A percentile compares a stretch with the other conserved stretches of the same genome.
These are phyloP conservation scores for Fopius arisanus DNA, from an alignment of 1,140 invertebrate species.

Conservation along the genomic window DNA sequence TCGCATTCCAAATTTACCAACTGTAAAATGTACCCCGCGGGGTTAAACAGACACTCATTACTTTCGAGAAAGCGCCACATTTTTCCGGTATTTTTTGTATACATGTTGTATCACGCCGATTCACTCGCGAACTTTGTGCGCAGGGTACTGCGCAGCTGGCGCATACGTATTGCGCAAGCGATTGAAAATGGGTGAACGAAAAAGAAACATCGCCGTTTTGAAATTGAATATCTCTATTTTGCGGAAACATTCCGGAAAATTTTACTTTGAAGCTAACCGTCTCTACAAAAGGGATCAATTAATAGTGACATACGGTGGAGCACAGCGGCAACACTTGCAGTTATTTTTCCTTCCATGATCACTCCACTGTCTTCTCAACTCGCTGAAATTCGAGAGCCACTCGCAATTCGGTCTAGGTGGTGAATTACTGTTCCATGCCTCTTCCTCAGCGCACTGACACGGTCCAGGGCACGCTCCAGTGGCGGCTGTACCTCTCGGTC, in stretches of 20 bases:
- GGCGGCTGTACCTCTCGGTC: constrained; percentile 25
- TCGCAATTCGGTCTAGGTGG: constrained; percentile 51
- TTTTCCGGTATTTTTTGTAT: background rate
- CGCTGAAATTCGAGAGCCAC: constrained; percentile 50
- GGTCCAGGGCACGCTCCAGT: constrained; percentile 38
- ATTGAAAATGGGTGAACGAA: too few relatives aligned
- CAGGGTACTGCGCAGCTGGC: too few relatives aligned
- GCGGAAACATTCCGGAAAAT: too few relatives aligned
- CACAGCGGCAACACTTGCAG: constrained; percentile 49
- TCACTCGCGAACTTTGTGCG: too few relatives aligned
- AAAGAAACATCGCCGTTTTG: background rate
- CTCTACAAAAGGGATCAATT: too few relatives aligned
- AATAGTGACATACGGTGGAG: constrained; percentile 41
- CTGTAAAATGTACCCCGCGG: too few relatives aligned
- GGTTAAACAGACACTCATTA: too few relatives aligned
- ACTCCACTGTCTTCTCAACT: constrained; percentile 55
- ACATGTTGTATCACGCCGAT: background rate
- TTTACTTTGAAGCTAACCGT: too few relatives aligned
- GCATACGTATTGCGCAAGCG: too few relatives aligned
- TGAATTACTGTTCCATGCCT: constrained; percentile 52
- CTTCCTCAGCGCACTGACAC: constrained; percentile 52
- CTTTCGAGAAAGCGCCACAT: too few relatives aligned
- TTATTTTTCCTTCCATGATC: constrained; percentile 44
- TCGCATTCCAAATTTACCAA: too few relatives aligned
- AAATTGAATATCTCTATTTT: too few relatives aligned